These are phyloP conservation scores for Ephestia elutella DNA, from an alignment of 1,140 invertebrate genomes.

Conservation along the genomic window DNA sequence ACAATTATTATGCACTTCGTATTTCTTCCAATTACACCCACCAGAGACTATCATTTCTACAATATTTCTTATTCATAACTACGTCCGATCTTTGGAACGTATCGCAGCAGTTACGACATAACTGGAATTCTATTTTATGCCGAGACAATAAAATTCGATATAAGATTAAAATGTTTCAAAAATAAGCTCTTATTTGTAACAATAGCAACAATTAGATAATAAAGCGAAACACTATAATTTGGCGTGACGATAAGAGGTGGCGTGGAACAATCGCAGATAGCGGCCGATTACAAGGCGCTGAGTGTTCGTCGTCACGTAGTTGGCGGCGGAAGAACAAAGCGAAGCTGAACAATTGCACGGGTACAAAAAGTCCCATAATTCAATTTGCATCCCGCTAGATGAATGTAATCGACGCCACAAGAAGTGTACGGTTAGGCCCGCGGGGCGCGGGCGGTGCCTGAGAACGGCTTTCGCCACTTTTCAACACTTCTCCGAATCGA, in stretches of 20 bases:
- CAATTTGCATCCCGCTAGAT: conserved; percentile 71
- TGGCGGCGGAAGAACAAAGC: conserved; percentile 65
- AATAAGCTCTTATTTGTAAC: conserved; percentile 31
- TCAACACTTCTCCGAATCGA: conserved; percentile 68
- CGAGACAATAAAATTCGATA: conserved; percentile 3
- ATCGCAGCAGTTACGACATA: background rate
- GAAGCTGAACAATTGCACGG: conserved; percentile 57
- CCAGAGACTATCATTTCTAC: conserved; percentile 32
- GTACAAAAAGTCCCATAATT: conserved; percentile 71
- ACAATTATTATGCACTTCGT: conserved; percentile 49
- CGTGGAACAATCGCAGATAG: conserved; percentile 53
- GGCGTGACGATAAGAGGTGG: conserved; percentile 45
- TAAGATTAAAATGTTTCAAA: conserved; percentile 14
- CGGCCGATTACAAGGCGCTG: conserved; percentile 54
- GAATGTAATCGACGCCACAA: conserved; percentile 47
- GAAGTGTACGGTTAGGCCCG: conserved; percentile 47
- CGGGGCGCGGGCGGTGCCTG: conserved; percentile 34
- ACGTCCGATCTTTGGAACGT: conserved; percentile 7
- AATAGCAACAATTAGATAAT: conserved; percentile 67
- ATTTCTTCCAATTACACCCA: conserved; percentile 42
- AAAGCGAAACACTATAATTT: conserved; percentile 68
- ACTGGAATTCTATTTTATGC: background rate
- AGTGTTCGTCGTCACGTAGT: conserved; percentile 68
- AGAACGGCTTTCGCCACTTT: conserved; percentile 67
- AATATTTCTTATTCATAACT: conserved; percentile 38